Evolutionary conservation across 1,140 invertebrate genomes (phyloP), one percentile per base, ranked within the genome.

Genomic region (Pachypeltis micranthus): DNA sequence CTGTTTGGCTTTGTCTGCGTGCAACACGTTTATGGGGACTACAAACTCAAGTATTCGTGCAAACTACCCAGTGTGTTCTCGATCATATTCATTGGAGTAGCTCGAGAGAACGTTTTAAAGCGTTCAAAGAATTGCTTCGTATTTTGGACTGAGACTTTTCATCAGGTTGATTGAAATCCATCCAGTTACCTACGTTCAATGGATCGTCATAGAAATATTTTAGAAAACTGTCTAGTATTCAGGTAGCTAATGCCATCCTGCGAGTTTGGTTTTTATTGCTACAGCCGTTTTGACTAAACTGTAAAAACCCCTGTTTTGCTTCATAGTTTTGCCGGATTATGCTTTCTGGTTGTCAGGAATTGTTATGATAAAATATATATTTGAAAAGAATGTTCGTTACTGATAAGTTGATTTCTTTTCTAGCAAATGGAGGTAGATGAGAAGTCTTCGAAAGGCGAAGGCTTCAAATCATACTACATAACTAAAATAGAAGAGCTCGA

Each of bases 401-500:
- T 28, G 25, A 44, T 10, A 19, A 27, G 27, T 60, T 44, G 60
- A 14, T 57, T 63, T n/a, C 67, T 66, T 63, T 61, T 67, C 69
- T 72, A 80, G 63, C 76, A 93, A 86, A 93, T 94, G 91, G 92
- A 94, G 65, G 81, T 93, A 56, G 91, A 93, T 76, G 80, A 85
- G 16, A 81, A 77, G 28, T 65, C 74, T 3, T 65, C 72, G 0
- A 88, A 85, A 69, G 88, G 88, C 24, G 92, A 96, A 74, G 93
- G 93, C 19, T 91, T 97, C 70, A 82, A 88, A 60, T 88, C 90
- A 1, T 98, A 98, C 76, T 98, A 96, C 70, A 88, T 93, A 67
- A 92, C 92, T 31, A 98, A 98, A 80, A 97, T 96, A 63, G 95
- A 98, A 79, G 93, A 97, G 75, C 76, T 98, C 2, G 92, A 96